Evolutionary conservation across 2,113 vertebrate genomes (phyloP).

Genomic region (Gobio gobio): DNA sequence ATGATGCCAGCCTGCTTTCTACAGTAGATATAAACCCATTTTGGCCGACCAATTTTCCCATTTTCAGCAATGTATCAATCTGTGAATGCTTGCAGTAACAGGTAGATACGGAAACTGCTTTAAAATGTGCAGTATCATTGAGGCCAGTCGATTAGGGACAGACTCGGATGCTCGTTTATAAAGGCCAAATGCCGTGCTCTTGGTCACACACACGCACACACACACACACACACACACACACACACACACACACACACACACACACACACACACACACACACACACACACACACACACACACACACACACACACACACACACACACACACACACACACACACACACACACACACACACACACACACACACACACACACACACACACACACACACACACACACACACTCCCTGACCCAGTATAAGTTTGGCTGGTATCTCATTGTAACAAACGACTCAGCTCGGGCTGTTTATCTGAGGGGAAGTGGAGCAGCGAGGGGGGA

Average conservation of each 20-base stretch:
- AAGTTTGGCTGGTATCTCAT: constrained; percentile 59
- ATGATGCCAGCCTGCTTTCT: background rate
- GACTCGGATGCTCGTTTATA: constrained; percentile 70
- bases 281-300: constrained; percentile 12
- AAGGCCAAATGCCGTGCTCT: constrained; percentile 60
- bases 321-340: background rate
- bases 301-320: background rate
- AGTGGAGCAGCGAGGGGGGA: constrained; percentile 36
- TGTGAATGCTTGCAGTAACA: constrained; percentile 69
- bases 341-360: background rate
- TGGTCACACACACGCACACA: constrained; percentile 23
- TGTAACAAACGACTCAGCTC: constrained; percentile 24
- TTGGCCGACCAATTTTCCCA: background rate
- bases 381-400: too few relatives aligned
- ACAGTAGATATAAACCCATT: background rate
- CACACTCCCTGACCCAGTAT: constrained; percentile 26
- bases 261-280: constrained; percentile 18
- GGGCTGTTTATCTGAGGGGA: constrained; percentile 43
- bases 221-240: constrained; percentile 22
- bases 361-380: constrained; percentile 27
- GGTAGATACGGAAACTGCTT: constrained; percentile 69
- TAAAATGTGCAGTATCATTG: constrained; percentile 67
- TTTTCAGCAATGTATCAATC: constrained; percentile 21
- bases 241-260: background rate
- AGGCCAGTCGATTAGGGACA: constrained; percentile 70